Base-by-base conservation (phyloP, 1,140 invertebrate species). In the Plodia interpunctella region DNA sequence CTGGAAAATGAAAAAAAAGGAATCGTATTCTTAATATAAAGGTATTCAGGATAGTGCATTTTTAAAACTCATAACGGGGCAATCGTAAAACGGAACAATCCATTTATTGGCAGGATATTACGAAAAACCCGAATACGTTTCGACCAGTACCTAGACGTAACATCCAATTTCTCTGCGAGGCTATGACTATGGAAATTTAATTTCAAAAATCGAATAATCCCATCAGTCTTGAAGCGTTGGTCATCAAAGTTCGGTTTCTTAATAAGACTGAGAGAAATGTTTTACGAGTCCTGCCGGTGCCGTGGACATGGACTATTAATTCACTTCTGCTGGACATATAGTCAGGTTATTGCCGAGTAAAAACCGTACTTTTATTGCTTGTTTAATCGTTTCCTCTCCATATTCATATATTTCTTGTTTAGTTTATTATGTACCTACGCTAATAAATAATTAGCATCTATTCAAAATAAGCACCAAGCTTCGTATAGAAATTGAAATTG, bases 251-350 rank as follows among this genome's bases (percentile, higher is more conserved):
- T 75, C 72, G 55, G 65, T 72, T 72, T 62, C 66, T 66, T 74
- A 69, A 72, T 74, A 62, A 62, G 57, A 62, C 57, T 55, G 19
- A 65, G 66, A 66, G 72, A 66, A 74, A 74, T 74, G 66, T 74
- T 74, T 74, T 74, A 72, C 72, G 69, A 64, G 60, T 55, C 56
- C 63, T 65, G 66, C 6, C 21, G 21, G 6, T 6, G 21, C 6
- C 21, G 21, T 25, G 2, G 21, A 6, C n/a, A n/a, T 69, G 59
- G 63, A 62, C 58, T 71, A n/a, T n/a, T n/a, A n/a, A n/a, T n/a
- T n/a, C n/a, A n/a, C 66, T 63, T 67, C 65, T 44, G 57, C 62
- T 57, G 63, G 64, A 71, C 69, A 69, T 69, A 69, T 49, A 60
- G 30, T 59, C 52, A 67, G 62, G 67, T 70, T 68, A 67, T 75